These are phyloP conservation scores for Pseudomyrmex gracilis DNA, from an alignment of 1,140 invertebrate species.

Conservation along the genomic window DNA sequence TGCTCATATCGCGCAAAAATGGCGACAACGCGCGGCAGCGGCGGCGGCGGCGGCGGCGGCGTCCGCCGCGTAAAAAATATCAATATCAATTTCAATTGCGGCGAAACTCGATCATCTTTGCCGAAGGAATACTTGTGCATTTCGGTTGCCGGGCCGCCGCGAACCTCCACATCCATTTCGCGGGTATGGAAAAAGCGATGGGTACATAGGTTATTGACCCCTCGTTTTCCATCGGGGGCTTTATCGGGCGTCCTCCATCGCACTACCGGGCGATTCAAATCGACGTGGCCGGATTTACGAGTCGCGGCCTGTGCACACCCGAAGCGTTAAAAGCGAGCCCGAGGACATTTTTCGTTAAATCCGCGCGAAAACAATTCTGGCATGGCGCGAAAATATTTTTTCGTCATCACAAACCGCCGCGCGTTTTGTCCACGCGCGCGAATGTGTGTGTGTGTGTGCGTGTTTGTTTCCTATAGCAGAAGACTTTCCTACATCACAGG, in stretches of 20 bases:
- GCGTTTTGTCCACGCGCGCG: not conserved
- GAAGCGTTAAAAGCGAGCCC: slow-evolving; percentile 44
- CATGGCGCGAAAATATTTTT: slow-evolving; percentile 53
- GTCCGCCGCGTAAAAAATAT: slow-evolving; percentile 62
- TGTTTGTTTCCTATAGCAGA: too few species aligned
- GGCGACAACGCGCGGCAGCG: not conserved
- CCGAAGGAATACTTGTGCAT: slow-evolving; percentile 72
- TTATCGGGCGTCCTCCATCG: slow-evolving; percentile 53
- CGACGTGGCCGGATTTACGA: slow-evolving; percentile 74
- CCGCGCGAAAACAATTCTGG: slow-evolving; percentile 66
- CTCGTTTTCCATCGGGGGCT: slow-evolving; percentile 59
- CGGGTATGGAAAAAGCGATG: slow-evolving; percentile 76
- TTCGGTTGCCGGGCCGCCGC: slow-evolving; percentile 67
- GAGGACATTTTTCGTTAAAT: slow-evolving; percentile 68
- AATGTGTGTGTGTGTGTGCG: too few species aligned
- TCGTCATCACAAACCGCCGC: slow-evolving; percentile 37
- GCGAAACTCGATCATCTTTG: slow-evolving; percentile 78
- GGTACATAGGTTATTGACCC: slow-evolving; percentile 75
- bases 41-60: too few species aligned
- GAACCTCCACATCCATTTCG: slow-evolving; percentile 73
- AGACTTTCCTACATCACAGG: too few species aligned
- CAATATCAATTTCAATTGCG: slow-evolving; percentile 81
- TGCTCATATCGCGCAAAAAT: slow-evolving; percentile 13
- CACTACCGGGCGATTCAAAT: slow-evolving; percentile 76
- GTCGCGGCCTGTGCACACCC: slow-evolving; percentile 24